Evolutionary conservation across 2,113 vertebrate species (phyloP), one percentile per base, ranked within the genome.

Genomic region (Tringa solitaria): DNA sequence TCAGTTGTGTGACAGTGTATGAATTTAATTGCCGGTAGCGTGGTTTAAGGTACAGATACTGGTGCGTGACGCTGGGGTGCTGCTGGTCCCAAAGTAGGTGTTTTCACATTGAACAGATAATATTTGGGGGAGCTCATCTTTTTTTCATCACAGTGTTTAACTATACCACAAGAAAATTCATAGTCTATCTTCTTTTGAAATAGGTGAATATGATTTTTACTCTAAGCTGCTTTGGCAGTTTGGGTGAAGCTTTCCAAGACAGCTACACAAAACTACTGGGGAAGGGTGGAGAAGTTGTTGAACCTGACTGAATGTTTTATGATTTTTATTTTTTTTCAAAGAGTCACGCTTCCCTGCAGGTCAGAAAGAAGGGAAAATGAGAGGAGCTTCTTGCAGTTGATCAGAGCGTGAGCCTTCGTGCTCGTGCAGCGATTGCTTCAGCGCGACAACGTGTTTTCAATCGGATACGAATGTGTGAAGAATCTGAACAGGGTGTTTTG

Each of bases 371-470:
- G 12, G 24, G 14, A 43, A 37, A 43, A 45, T 2, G 37, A 74
- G 81, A 79, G 74, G 41, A 85, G 70, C 53, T 59, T 32, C 78
- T 63, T 33, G 90, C 41, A 37, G 60, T 10, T 53, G 33, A 16
- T 67, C 16, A 0, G 1, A 59, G 68, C 0, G 2, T 2, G 60
- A 90, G 61, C 45, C 37, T 73, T 76, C 1, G 5, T 19, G 85
- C 69, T 57, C 35, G 1, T 7, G 56, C 84, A 74, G 87, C 3
- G 7, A 16, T 14, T 4, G 75, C 69, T 87, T 57, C 33, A 28
- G 35, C 1, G 20, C 6, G 9, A 12, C 35, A 18, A 43, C 8
- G 0, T 11, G 70, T 81, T 61, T 48, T 61, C 84, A 61, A 2
- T 26, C 8, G 69, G 37, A 43, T 57, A n/a, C 69, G 51, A 51